phyloP scores from a whole-genome alignment of 2,797 vertebrate species.

The Tamandua tetradactyla region DNA sequence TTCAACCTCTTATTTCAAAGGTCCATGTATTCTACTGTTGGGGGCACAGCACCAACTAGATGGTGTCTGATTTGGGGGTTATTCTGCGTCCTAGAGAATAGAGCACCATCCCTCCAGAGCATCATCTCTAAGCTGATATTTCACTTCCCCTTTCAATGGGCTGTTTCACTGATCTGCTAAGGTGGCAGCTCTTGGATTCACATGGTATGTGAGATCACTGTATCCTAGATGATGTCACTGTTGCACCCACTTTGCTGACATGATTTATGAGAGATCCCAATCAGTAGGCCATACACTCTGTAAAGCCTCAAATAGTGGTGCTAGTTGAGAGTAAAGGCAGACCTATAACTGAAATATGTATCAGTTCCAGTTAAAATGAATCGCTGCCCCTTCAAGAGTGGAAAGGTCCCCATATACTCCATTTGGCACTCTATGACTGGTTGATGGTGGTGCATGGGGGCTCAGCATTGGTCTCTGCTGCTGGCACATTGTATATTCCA shows the following conservation, averaged over 20 bases:
- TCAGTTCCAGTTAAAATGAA: background rate
- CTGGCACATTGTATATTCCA: background rate
- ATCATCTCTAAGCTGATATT: background rate
- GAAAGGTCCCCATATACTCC: background rate
- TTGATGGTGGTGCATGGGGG: background rate
- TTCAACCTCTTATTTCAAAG: background rate
- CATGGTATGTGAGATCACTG: background rate
- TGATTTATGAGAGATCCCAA: background rate
- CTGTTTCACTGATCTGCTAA: background rate
- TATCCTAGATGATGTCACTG: background rate
- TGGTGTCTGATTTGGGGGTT: background rate
- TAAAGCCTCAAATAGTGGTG: background rate
- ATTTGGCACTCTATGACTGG: too few species aligned
- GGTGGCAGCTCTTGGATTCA: background rate
- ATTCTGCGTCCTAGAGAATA: background rate
- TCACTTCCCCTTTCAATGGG: background rate
- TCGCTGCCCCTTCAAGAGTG: background rate
- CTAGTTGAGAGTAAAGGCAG: background rate
- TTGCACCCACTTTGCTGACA: rapidly evolving
- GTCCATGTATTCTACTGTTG: background rate
- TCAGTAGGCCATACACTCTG: background rate
- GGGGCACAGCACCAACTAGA: background rate
- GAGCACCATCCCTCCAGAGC: background rate
- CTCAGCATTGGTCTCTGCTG: background rate
- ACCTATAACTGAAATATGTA: background rate